These are phyloP conservation scores for Platysteira castanea DNA, from an alignment of 2,113 vertebrate species.

Conservation along the genomic window DNA sequence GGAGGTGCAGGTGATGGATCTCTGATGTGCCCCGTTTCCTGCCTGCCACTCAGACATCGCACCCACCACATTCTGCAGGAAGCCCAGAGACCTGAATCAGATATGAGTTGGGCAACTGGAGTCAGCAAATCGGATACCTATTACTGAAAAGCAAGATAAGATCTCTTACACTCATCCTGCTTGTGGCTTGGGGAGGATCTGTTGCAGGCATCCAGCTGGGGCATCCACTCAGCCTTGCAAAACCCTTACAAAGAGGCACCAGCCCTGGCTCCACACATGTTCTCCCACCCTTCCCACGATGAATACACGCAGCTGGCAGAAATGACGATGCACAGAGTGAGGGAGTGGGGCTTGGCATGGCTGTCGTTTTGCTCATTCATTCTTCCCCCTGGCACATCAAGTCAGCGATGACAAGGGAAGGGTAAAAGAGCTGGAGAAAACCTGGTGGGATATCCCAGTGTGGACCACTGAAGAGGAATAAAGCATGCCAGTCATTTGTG, in stretches of 20 bases:
- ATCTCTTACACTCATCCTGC: constrained; percentile 15
- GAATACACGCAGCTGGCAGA: background rate
- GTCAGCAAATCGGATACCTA: background rate
- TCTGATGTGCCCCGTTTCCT: background rate
- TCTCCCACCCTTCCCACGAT: background rate
- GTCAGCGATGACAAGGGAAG: fast-evolving
- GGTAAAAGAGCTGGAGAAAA: background rate
- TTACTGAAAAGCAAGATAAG: constrained; percentile 15
- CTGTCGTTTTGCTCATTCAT: fast-evolving
- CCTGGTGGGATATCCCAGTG: background rate
- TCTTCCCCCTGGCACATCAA: background rate
- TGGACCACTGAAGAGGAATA: background rate
- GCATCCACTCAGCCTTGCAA: background rate
- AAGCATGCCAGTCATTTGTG: background rate
- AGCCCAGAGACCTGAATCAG: constrained; percentile 34
- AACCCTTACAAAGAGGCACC: background rate
- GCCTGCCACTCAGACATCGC: fast-evolving
- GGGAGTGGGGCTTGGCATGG: background rate
- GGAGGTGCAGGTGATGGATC: background rate
- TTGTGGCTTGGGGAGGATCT: background rate
- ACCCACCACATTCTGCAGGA: constrained; percentile 5
- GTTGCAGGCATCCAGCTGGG: background rate
- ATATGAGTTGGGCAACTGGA: background rate
- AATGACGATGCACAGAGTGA: background rate
- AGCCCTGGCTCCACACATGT: background rate